These are phyloP conservation scores for Prorops nasuta DNA, from an alignment of 1,140 invertebrate genomes.

Conservation along the genomic window DNA sequence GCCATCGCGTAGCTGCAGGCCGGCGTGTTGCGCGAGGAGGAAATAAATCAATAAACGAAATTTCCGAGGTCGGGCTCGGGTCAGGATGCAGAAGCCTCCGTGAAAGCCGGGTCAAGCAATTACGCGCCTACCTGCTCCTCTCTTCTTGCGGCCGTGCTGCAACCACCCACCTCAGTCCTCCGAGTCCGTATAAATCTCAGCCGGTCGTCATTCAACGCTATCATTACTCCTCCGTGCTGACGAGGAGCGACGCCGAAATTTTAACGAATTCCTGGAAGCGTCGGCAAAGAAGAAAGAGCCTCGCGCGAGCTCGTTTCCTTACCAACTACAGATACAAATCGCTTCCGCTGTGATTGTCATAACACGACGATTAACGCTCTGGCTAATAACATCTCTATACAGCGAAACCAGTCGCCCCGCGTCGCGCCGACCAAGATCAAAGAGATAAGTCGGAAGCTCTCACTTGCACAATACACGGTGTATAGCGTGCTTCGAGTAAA, in stretches of 20 bases:
- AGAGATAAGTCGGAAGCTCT: no score
- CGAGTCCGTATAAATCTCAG: constrained; percentile 26
- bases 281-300: constrained; percentile 11
- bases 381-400: no score
- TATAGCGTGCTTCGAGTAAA: no score
- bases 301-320: constrained; percentile 1
- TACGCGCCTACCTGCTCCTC: constrained; percentile 6
- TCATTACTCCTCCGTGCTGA: constrained; percentile 29
- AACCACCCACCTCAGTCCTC: constrained; percentile 21
- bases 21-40: background rate
- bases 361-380: no score
- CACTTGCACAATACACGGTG: no score
- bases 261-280: constrained; percentile 23
- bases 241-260: constrained; percentile 17
- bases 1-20: no score
- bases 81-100: constrained; percentile 5
- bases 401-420: no score
- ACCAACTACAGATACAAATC: background rate
- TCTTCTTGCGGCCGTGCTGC: no score
- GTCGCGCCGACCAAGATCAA: no score
- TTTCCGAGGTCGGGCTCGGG: constrained; percentile 15
- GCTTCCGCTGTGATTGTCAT: no score
- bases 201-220: constrained; percentile 32
- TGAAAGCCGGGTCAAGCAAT: constrained; percentile 12
- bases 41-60: constrained; percentile 20